Evolutionary conservation across 2,797 vertebrate species (phyloP), one percentile per base, ranked within the genome.

Genomic region (Columba guinea): DNA sequence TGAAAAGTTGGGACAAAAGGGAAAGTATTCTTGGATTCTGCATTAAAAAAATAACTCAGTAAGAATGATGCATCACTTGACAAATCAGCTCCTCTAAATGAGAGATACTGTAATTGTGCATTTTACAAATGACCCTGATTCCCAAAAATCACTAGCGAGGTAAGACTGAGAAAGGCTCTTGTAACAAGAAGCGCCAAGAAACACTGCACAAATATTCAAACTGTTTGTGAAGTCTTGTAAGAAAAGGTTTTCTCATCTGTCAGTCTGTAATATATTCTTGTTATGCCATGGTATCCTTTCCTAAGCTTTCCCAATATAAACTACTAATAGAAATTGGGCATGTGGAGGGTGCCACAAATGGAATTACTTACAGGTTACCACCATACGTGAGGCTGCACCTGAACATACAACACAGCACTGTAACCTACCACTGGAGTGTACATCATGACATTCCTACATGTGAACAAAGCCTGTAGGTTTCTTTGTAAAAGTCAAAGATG

Each of bases 61-160:
- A 90, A 79, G 30, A 89, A 90, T 13, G 35, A 93, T 81, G 65
- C 39, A 34, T 62, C 85, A 69, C 48, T 86, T 92, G 48, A 94
- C 65, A 81, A 92, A 91, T 84, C 51, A 85, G 13, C 21, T 90
- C 60, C 56, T 81, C 51, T 48, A 53, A 78, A 93, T 5, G 7
- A 93, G 14, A 70, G 28, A 94, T 22, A 85, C 3, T 41, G 39
- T 22, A 76, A 84, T 28, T 2, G 3, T 41, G 49, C 41, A 65
- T 76, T 91, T 86, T 91, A 83, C 5, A 1, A 67, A 27, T 76
- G 16, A 60, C 1, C 5, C 16, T 17, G 56, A 76, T 34, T 78
- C 22, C 51, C 48, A 95, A 80, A 49, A 80, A 71, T 41, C 37
- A 34, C 27, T 74, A 53, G 34, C 28, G 44, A 95, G 39, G 27